These are phyloP conservation scores for Euplexia lucipara DNA, from an alignment of 2,888 invertebrate genomes.

Conservation along the genomic window DNA sequence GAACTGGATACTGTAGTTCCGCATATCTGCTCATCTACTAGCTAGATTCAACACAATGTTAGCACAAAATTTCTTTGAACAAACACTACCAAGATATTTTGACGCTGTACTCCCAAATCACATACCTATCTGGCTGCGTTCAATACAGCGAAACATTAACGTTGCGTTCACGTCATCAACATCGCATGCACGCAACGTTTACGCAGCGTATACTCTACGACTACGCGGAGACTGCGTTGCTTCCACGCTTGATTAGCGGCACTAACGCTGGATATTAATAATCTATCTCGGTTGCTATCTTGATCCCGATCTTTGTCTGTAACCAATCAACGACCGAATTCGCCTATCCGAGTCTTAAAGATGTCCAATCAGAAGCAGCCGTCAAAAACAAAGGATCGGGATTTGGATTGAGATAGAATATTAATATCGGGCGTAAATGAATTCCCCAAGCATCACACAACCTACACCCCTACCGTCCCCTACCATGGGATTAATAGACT, in stretches of 20 bases:
- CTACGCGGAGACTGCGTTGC: background rate
- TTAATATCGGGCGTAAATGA: no score
- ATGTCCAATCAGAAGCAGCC: no score
- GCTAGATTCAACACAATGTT: conserved; percentile 11
- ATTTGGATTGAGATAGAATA: no score
- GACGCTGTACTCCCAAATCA: background rate
- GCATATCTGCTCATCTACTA: background rate
- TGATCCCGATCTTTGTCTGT: no score
- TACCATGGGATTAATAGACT: conserved; percentile 75
- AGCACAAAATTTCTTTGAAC: conserved; percentile 4
- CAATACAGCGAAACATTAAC: background rate
- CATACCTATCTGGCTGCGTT: background rate
- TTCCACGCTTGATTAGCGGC: conserved; percentile 1
- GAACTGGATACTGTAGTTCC: background rate
- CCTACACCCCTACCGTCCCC: conserved; percentile 58
- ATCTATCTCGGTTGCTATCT: no score
- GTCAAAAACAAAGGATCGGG: no score
- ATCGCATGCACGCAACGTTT: background rate
- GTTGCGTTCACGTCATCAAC: background rate
- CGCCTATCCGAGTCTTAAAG: no score
- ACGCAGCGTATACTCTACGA: background rate
- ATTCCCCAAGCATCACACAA: conserved; percentile 20
- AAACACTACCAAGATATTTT: conserved; percentile 1
- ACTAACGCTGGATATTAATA: no score
- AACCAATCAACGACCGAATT: no score